These are phyloP conservation scores for Menidia menidia DNA, from an alignment of 2,797 vertebrate species.

Conservation along the genomic window DNA sequence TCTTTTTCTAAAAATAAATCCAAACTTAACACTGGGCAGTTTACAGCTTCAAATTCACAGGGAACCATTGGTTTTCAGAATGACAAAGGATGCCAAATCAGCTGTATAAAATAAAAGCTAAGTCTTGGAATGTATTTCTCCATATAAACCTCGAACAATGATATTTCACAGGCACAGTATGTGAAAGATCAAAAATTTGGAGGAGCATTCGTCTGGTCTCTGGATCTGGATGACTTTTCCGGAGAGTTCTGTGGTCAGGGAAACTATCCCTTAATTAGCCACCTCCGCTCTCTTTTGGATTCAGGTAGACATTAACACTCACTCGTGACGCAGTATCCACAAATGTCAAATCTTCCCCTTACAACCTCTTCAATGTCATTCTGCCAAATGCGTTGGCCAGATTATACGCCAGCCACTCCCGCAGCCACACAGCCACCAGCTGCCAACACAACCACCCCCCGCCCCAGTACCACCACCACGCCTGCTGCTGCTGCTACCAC, in stretches of 20 bases:
- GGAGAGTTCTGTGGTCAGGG: slow-evolving; percentile 78
- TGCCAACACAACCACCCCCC: neutral
- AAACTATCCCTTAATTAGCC: slow-evolving; percentile 71
- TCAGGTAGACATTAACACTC: slow-evolving; percentile 50
- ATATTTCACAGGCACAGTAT: slow-evolving; percentile 64
- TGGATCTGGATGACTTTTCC: slow-evolving; percentile 79
- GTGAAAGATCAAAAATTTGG: slow-evolving; percentile 71
- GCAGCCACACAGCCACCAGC: slow-evolving; percentile 18
- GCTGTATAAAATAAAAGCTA: too few species aligned
- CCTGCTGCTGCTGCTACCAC: neutral
- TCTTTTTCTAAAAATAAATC: too few species aligned
- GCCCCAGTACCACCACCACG: neutral
- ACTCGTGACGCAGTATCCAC: neutral
- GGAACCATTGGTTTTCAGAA: too few species aligned
- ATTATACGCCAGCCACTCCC: slow-evolving; percentile 16
- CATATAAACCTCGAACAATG: neutral
- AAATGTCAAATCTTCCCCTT: neutral
- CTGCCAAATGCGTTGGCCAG: slow-evolving; percentile 22
- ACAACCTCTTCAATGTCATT: neutral
- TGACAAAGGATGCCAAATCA: too few species aligned
- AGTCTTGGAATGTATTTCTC: too few species aligned
- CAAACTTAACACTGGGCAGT: too few species aligned
- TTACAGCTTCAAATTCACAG: too few species aligned
- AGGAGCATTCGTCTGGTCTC: slow-evolving; percentile 77
- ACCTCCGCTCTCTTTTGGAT: slow-evolving; percentile 65